These are phyloP conservation scores for Nomia melanderi DNA, from an alignment of 1,140 invertebrate genomes.

Conservation along the genomic window DNA sequence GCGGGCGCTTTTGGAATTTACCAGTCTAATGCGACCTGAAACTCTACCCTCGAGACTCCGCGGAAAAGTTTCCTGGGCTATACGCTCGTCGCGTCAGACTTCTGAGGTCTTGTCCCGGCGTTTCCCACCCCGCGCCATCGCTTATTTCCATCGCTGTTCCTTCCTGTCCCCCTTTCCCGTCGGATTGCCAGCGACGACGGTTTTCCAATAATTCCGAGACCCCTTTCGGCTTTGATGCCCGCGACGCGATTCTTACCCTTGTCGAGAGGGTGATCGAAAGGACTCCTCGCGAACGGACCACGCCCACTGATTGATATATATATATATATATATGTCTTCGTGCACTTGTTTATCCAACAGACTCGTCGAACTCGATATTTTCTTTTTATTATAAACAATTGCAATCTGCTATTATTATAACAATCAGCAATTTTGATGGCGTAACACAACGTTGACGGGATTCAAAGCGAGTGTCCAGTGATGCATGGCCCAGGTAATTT, in stretches of 20 bases:
- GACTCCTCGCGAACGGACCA: neutral
- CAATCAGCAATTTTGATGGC: too few relatives aligned
- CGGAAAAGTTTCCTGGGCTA: slow-evolving; percentile 52
- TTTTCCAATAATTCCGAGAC: slow-evolving; percentile 65
- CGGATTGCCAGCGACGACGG: slow-evolving; percentile 52
- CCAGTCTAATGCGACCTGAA: slow-evolving; percentile 72
- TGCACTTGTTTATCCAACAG: too few relatives aligned
- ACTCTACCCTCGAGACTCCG: slow-evolving; percentile 53
- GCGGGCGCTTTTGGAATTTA: slow-evolving; percentile 69
- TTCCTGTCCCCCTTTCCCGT: slow-evolving; percentile 3
- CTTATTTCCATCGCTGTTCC: neutral
- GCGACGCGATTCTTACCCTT: slow-evolving; percentile 11
- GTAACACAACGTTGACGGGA: too few relatives aligned
- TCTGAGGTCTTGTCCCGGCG: slow-evolving; percentile 58
- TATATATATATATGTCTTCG: too few relatives aligned
- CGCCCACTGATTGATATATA: neutral
- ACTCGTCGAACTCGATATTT: too few relatives aligned
- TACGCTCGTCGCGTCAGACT: slow-evolving; percentile 60
- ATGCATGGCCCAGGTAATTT: too few relatives aligned
- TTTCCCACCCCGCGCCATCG: neutral
- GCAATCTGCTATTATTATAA: too few relatives aligned
- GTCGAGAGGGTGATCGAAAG: neutral
- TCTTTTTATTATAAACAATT: too few relatives aligned
- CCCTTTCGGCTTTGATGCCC: slow-evolving; percentile 6
- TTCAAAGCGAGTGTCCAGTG: too few relatives aligned